These are phyloP conservation scores for Blastobasis adustella DNA, from an alignment of 2,888 invertebrate species.

Conservation along the genomic window DNA sequence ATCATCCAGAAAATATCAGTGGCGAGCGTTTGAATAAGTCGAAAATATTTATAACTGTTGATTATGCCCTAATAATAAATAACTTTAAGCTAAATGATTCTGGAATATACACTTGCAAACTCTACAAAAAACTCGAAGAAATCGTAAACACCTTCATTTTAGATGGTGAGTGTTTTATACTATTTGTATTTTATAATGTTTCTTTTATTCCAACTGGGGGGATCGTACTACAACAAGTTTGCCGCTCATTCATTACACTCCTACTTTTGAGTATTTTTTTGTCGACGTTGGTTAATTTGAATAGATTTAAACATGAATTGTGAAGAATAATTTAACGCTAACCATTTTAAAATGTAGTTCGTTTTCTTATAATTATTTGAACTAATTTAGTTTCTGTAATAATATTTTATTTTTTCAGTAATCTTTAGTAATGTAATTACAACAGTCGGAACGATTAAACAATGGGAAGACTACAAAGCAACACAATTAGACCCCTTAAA, in stretches of 20 bases:
- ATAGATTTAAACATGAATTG: no score
- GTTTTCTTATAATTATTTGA: no score
- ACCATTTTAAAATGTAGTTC: no score
- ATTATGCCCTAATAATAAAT: constrained; percentile 19
- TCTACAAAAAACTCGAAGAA: constrained; percentile 1
- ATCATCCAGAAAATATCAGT: constrained; percentile 2
- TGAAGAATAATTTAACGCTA: no score
- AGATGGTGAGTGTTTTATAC: constrained; percentile 13
- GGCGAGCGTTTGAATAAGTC: no score
- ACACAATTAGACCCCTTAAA: constrained; percentile 59
- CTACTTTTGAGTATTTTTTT: no score
- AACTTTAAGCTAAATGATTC: constrained; percentile 21
- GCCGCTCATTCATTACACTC: no score
- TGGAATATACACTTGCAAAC: constrained; percentile 27
- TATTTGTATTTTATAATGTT: not conserved
- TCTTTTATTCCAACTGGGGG: no score
- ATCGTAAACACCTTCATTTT: constrained; percentile 15
- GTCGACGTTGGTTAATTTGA: no score
- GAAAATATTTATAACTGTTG: constrained; percentile 7
- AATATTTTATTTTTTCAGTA: constrained; percentile 5
- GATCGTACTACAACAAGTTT: no score
- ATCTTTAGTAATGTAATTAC: constrained; percentile 13
- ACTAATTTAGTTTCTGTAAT: no score
- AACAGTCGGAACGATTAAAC: constrained; percentile 54
- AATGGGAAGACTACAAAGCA: constrained; percentile 66